These are phyloP conservation scores for Oncorhynchus keta DNA, from an alignment of 2,113 vertebrate genomes.

Conservation along the genomic window DNA sequence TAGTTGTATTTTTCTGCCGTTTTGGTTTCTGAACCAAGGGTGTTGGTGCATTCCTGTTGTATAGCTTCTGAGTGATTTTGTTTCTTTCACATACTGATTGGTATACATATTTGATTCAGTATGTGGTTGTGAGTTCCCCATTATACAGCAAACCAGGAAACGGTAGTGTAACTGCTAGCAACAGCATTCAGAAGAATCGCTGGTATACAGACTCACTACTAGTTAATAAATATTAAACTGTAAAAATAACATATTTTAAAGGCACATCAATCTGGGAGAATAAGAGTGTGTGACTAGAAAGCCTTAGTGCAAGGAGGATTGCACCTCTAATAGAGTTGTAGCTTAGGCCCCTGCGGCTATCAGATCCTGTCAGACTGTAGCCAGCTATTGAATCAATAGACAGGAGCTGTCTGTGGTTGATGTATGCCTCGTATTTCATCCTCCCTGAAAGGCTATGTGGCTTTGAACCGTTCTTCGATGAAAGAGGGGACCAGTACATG, in stretches of 20 bases:
- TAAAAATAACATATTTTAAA: not conserved
- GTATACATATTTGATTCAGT: not conserved
- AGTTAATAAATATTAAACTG: not conserved
- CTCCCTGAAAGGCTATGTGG: conserved; percentile 80
- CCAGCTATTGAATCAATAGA: not conserved
- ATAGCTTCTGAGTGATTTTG: not conserved
- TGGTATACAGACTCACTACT: not conserved
- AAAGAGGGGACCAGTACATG: conserved; percentile 89
- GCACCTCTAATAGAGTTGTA: not conserved
- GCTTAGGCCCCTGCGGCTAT: not conserved
- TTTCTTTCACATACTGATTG: not conserved
- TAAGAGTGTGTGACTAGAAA: not conserved
- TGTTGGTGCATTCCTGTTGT: not conserved
- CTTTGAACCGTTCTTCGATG: conserved; percentile 89
- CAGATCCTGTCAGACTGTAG: not conserved
- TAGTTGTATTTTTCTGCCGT: not conserved
- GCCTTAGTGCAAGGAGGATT: not conserved
- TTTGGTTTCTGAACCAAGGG: not conserved
- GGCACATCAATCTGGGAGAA: too few relatives aligned
- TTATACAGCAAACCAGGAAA: not conserved
- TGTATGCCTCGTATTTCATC: conserved; percentile 17
- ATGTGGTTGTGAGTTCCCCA: not conserved
- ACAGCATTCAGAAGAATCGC: not conserved
- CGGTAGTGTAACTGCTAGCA: not conserved
- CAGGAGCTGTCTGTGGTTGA: not conserved